Evolutionary conservation across 2,113 vertebrate species (phyloP).

Genomic region (Gymnocephalus cernua): DNA sequence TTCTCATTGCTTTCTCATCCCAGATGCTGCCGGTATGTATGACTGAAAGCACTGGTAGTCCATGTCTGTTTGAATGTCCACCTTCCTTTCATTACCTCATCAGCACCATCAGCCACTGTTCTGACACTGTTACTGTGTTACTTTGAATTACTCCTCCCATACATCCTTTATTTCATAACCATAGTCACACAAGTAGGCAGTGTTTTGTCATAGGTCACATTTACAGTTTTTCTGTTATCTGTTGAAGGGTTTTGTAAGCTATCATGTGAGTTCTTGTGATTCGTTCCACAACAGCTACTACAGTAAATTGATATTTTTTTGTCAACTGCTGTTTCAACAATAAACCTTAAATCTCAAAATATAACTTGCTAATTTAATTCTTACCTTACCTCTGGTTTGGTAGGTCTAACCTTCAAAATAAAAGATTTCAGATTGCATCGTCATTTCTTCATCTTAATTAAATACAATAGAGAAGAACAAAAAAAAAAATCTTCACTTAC

Average conservation of each 20-base stretch:
- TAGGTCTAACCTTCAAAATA: background rate
- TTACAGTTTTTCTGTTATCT: slow-evolving; percentile 7
- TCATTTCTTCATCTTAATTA: background rate
- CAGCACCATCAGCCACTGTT: background rate
- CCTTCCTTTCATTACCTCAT: slow-evolving; percentile 30
- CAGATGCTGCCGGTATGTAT: slow-evolving; percentile 94
- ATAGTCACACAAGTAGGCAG: background rate
- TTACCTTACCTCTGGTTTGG: background rate
- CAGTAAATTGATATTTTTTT: background rate
- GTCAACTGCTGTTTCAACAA: background rate
- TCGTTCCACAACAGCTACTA: background rate
- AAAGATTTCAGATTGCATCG: background rate
- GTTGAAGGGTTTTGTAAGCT: background rate
- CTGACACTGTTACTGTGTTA: background rate
- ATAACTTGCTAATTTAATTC: background rate
- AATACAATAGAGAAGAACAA: background rate
- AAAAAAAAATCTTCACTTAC: background rate
- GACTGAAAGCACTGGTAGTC: slow-evolving; percentile 62
- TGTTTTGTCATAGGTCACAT: background rate
- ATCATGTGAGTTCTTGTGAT: background rate
- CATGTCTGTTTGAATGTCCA: slow-evolving; percentile 61
- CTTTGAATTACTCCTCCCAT: slow-evolving; percentile 14
- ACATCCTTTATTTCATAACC: background rate
- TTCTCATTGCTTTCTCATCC: slow-evolving; percentile 83
- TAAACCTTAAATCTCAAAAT: background rate